A percentile compares a stretch with the other conserved stretches of the same genome.
Evolutionary conservation across 2,797 vertebrate genomes (phyloP).

Genomic region (Acrocephalus scirpaceus): DNA sequence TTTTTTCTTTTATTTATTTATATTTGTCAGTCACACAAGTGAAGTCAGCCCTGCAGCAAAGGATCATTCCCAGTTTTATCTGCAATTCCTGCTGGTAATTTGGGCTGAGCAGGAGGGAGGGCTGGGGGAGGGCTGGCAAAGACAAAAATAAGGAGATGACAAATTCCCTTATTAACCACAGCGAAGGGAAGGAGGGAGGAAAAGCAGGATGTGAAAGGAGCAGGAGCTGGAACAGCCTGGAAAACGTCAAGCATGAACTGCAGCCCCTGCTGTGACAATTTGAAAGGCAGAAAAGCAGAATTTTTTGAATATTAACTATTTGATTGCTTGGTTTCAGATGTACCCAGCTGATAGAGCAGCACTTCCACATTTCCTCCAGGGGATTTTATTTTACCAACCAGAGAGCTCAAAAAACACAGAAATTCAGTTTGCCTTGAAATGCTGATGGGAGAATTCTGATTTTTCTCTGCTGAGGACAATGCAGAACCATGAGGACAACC

Average conservation of each 20-base stretch:
- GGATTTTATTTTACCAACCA: background rate
- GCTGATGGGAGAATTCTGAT: rapidly evolving
- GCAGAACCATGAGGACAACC: too few relatives aligned
- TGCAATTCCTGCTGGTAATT: background rate
- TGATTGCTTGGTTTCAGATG: background rate
- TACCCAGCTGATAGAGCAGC: background rate
- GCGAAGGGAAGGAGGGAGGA: background rate
- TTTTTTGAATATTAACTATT: background rate
- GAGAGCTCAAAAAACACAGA: rapidly evolving
- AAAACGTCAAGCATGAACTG: constrained; percentile 12
- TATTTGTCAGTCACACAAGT: too few relatives aligned
- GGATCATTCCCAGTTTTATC: constrained; percentile 28
- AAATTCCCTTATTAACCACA: constrained; percentile 29
- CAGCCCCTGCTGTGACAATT: constrained; percentile 12
- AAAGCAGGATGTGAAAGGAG: constrained; percentile 20
- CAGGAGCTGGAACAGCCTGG: constrained; percentile 16
- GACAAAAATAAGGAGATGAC: constrained; percentile 32
- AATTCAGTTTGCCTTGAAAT: rapidly evolving
- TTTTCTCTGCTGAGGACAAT: background rate
- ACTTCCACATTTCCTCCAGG: background rate
- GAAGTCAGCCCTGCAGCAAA: constrained; percentile 8
- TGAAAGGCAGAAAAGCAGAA: constrained; percentile 1
- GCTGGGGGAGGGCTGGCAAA: background rate
- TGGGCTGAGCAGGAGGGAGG: background rate
- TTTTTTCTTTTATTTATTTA: too few relatives aligned